Evolutionary conservation across 2,113 vertebrate species (phyloP).

Genomic region (Hylia prasina): DNA sequence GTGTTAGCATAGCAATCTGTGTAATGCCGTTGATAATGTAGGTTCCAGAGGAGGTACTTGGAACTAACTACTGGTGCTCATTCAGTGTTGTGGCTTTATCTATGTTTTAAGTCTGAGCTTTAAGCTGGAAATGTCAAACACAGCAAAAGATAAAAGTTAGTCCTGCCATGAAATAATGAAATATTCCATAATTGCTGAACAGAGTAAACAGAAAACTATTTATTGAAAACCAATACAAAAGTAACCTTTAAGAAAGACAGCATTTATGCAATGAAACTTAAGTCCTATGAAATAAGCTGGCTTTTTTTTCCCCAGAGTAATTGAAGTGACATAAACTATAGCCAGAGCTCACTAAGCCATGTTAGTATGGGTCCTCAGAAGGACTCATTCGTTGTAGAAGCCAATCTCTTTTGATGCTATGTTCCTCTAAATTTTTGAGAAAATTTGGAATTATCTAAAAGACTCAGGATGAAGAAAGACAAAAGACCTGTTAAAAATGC

Average conservation of each 20-base stretch:
- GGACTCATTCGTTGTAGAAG: not conserved
- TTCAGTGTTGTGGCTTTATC: not conserved
- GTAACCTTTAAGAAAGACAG: not conserved
- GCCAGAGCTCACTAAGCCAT: not conserved
- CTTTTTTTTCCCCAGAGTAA: not conserved
- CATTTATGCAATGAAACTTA: not conserved
- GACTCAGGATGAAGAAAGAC: not conserved
- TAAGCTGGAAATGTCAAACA: constrained; percentile 21
- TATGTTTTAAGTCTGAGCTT: not conserved
- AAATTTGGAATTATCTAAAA: not conserved
- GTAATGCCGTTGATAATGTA: not conserved
- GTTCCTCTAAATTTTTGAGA: not conserved
- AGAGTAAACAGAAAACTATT: constrained; percentile 30
- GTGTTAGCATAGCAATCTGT: not conserved
- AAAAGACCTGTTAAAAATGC: not conserved
- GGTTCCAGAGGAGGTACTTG: not conserved
- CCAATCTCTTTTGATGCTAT: not conserved
- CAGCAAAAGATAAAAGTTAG: constrained; percentile 23
- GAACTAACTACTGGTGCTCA: not conserved
- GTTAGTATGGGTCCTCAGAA: not conserved
- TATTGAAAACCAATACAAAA: not conserved
- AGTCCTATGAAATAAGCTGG: not conserved
- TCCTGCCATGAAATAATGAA: not conserved
- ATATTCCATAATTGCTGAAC: not conserved
- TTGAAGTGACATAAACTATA: not conserved